Percentiles rank a stretch among this genome's conserved stretches.
Evolutionary conservation across 2,113 vertebrate genomes (phyloP).

Genomic region (Leiothrix lutea): DNA sequence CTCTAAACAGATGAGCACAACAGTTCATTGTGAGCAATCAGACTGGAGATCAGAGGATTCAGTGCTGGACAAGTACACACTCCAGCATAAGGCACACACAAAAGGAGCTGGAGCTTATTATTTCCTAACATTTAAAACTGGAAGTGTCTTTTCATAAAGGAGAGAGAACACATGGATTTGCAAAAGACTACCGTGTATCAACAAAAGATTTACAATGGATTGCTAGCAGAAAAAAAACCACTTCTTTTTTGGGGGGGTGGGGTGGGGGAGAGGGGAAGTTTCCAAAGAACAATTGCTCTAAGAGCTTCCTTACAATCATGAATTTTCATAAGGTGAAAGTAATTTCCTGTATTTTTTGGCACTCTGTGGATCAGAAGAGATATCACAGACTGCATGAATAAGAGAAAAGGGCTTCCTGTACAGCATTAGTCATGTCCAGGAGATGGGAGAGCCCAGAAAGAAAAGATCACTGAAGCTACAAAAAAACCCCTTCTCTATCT

Average conservation of each 20-base stretch:
- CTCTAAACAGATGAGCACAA: neutral
- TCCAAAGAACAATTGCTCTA: neutral
- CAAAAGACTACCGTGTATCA: neutral
- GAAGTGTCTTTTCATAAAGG: neutral
- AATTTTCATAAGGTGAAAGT: slow-evolving; percentile 68
- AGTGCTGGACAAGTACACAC: neutral
- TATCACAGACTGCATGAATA: neutral
- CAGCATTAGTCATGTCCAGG: slow-evolving; percentile 26
- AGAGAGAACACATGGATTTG: neutral
- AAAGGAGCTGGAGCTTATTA: neutral
- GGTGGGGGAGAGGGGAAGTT: neutral
- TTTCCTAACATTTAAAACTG: neutral
- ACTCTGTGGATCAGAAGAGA: slow-evolving; percentile 27
- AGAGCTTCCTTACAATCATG: slow-evolving; percentile 59
- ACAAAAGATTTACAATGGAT: neutral
- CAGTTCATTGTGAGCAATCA: neutral
- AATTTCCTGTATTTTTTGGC: slow-evolving; percentile 66
- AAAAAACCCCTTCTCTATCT: neutral
- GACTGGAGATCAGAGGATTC: neutral
- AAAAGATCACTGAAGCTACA: neutral
- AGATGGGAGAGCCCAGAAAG: neutral
- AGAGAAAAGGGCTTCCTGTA: slow-evolving; percentile 40
- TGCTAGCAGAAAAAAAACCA: neutral
- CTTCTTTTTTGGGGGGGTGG: neutral
- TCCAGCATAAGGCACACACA: neutral